Evolutionary conservation across 2,113 vertebrate genomes (phyloP), one percentile per base, ranked within the genome.

Genomic region (Larimichthys crocea): DNA sequence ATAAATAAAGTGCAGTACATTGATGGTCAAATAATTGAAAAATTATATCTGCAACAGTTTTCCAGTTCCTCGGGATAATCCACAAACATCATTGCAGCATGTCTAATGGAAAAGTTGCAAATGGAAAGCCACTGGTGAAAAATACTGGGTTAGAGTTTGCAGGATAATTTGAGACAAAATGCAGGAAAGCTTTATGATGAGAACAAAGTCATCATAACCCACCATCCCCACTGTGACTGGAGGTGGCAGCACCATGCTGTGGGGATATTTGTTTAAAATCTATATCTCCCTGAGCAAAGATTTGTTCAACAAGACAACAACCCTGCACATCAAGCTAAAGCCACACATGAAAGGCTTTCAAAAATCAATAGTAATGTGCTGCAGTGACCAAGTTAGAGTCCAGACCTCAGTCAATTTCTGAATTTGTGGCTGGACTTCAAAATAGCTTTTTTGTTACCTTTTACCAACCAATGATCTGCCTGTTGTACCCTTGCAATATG

Each of bases 261-360:
- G 62, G 64, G 46, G 20, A 24, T 55, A 59, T 81, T 68, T 56
- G 56, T 62, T 46, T 81, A 29, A 55, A 67, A 31, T 19, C 31
- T 53, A 35, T 2, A 53, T 10, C 57, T 64, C 40, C 20, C 24
- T 22, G 29, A n/a, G 22, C n/a, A 12, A 44, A 19, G 40, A 52
- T 61, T 61, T 60, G 35, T 24, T 31, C 17, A 49, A 22, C 24
- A 60, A 22, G 11, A 74, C 24, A 3, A 20, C 26, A 67, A 17
- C 35, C 7, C 50, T n/a, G 22, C 11, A 56, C 10, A 55, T 15
- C 20, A 55, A 75, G 17, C 50, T 65, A 2, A 42, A 55, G 17
- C 35, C n/a, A 6, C n/a, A 55, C 31, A 49, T 48, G 15, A 67
- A 17, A 5, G 14, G 24, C 40, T 66, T 31, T 11, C 11, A 46